phyloP scores from a whole-genome alignment of 1,140 invertebrate genomes.

The Leptonema lineaticorne region DNA sequence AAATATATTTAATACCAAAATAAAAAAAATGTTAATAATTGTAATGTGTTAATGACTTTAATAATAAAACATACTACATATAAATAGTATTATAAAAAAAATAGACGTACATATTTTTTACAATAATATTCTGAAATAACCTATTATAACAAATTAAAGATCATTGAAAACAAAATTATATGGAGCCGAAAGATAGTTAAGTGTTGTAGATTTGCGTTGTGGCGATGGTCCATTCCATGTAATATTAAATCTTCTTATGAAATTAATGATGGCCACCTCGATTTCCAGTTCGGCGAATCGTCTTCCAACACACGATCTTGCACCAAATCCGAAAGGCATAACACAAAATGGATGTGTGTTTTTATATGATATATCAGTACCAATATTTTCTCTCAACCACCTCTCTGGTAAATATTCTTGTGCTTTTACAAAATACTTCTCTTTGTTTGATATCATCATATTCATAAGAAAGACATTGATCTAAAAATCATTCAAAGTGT shows the following conservation, averaged over 20 bases:
- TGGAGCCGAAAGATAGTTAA: constrained; percentile 49
- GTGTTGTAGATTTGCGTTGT: constrained; percentile 40
- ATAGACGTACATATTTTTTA: no score
- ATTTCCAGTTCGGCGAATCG: constrained; percentile 73
- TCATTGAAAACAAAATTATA: constrained; percentile 51
- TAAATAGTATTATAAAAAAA: no score
- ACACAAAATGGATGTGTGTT: constrained; percentile 59
- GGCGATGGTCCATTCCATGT: constrained; percentile 54
- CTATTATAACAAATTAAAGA: no score
- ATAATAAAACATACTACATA: no score
- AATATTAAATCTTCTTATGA: constrained; percentile 60
- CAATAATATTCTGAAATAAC: no score
- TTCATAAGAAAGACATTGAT: constrained; percentile 56
- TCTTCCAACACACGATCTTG: constrained; percentile 60
- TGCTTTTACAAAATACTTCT: constrained; percentile 55
- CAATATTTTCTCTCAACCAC: constrained; percentile 55
- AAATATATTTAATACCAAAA: no score
- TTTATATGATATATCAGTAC: constrained; percentile 48
- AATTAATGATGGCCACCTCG: constrained; percentile 62
- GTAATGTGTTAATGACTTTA: no score
- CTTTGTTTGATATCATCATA: constrained; percentile 51
- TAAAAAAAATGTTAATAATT: no score
- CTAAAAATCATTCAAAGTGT: constrained; percentile 44
- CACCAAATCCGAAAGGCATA: constrained; percentile 64
- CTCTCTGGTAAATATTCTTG: constrained; percentile 61